Conservation (phyloP, 2,113 vertebrate species). For the Cyphomyrus plagiostoma region DNA sequence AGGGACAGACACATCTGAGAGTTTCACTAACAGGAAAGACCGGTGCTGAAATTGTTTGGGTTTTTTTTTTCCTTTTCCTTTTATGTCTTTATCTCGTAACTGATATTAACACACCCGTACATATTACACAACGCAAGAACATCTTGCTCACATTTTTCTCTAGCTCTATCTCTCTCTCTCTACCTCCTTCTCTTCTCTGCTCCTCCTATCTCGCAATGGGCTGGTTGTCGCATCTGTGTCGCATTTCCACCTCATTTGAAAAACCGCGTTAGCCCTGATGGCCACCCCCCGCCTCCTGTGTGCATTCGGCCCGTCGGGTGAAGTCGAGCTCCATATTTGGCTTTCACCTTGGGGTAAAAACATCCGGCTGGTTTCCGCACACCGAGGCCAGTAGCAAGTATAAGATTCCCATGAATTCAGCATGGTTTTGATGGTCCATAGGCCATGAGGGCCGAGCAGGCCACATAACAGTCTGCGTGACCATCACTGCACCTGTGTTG, state of each 20-base stretch:
- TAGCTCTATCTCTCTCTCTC: slow-evolving; percentile 17
- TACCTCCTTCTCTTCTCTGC: slow-evolving; percentile 8
- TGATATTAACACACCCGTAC: background rate
- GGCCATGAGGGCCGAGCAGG: background rate
- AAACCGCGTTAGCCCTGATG: background rate
- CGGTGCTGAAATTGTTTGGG: background rate
- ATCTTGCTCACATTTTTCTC: background rate
- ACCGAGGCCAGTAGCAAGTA: background rate
- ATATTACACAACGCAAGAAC: background rate
- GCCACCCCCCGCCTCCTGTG: background rate
- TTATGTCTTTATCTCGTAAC: background rate
- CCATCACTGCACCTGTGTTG: background rate
- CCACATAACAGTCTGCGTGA: background rate
- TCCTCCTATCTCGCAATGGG: background rate
- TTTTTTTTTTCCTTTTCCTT: background rate
- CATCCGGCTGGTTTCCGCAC: background rate
- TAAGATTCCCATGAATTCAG: background rate
- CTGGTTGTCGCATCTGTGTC: slow-evolving; percentile 15
- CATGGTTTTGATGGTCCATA: background rate
- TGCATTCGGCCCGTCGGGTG: background rate
- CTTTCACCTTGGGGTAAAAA: background rate
- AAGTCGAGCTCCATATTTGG: background rate
- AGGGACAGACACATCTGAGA: background rate
- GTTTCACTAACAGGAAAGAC: background rate
- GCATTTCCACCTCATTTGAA: slow-evolving; percentile 22